Base-by-base conservation (phyloP, 2,888 invertebrate species). In the Microplitis deprimator region DNA sequence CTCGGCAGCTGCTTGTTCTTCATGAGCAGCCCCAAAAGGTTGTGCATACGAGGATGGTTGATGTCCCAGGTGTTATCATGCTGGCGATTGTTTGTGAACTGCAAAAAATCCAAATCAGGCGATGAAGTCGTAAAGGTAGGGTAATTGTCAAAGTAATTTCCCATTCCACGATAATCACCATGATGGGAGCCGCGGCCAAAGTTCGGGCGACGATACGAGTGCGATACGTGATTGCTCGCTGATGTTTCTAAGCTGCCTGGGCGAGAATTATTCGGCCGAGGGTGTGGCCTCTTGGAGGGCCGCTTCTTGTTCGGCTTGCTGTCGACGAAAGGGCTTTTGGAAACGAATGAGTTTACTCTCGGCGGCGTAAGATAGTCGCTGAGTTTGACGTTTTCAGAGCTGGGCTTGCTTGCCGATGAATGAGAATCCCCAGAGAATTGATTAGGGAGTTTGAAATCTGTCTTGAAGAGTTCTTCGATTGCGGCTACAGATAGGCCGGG, bases 331-430 rank as follows among this genome's bases (percentile, higher is more conserved):
- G 86, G 86, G 77, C 83, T 86, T n/a, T 86, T 88, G 0, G 85
- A 83, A 4, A 85, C 8, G 76, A 85, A 85, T 3, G 86, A 77
- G 78, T 84, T 79, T 4, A 81, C 71, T 64, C 82, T 86, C 0
- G 89, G 88, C 0, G 89, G 89, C 1, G 88, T 87, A n/a, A 89
- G 77, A 62, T 84, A 89, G 62, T 89, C 86, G 13, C 80, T 84
- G 40, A 86, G 82, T 20, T 74, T 38, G 6, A 79, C 77, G 1
- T 77, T 75, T 40, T 20, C n/a, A 13, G 75, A 77, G 60, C 84
- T 83, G 0, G 85, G 79, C 50, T 50, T 50, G 50, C 50, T 50
- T 5, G 50, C 50, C 5, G 79, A 81, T 3, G 75, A 77, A 2
- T 83, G 79, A 6, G 82, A 79, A 1, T 84, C 78, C 7, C 86